Conservation (phyloP, 2,888 invertebrate species). For the Ditula angustiorana region DNA sequence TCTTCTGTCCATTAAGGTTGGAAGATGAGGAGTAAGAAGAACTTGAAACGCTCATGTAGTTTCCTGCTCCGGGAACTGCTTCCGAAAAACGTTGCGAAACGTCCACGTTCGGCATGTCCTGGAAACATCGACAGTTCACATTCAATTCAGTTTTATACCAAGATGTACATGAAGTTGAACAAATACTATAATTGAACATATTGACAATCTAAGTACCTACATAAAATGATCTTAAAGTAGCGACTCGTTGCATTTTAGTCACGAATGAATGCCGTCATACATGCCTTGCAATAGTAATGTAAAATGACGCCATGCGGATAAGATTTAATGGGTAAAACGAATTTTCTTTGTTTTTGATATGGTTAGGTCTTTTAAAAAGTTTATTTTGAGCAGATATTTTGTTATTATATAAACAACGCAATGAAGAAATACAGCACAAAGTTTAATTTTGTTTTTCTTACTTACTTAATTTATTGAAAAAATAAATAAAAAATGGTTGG, state of each 20-base stretch:
- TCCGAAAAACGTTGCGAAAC: slow-evolving; percentile 58
- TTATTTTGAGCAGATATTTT: too few relatives aligned
- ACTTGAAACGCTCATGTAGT: slow-evolving; percentile 85
- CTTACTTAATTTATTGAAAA: too few relatives aligned
- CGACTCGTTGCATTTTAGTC: slow-evolving; percentile 30
- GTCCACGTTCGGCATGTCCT: slow-evolving; percentile 81
- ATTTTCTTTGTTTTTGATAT: neutral
- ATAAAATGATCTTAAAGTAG: neutral
- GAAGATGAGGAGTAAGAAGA: slow-evolving; percentile 86
- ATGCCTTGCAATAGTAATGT: neutral
- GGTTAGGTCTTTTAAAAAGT: neutral
- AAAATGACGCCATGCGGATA: slow-evolving; percentile 4
- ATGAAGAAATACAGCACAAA: too few relatives aligned
- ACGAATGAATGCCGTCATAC: slow-evolving; percentile 19
- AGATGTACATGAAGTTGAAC: too few relatives aligned
- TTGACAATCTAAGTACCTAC: neutral
- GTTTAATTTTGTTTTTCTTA: too few relatives aligned
- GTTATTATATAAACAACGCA: too few relatives aligned
- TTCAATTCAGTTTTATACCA: too few relatives aligned
- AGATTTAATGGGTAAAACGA: neutral
- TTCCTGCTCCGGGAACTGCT: slow-evolving; percentile 40
- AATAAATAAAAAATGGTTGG: too few relatives aligned
- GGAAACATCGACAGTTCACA: slow-evolving; percentile 48
- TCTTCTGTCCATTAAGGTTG: slow-evolving; percentile 86
- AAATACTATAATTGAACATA: too few relatives aligned